phyloP scores from a whole-genome alignment of 1,140 invertebrate species.

The Atta cephalotes region DNA sequence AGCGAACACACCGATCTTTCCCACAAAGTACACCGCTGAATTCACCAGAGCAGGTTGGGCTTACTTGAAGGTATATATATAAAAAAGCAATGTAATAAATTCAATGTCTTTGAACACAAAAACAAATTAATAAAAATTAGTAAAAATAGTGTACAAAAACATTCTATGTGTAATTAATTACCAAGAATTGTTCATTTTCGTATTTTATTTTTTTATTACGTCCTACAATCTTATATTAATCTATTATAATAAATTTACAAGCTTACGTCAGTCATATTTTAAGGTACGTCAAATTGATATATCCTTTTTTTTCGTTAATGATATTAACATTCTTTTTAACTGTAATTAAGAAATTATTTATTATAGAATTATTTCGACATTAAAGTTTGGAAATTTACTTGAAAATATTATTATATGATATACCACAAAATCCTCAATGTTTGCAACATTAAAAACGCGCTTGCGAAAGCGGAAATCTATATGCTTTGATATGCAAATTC shows the following conservation, averaged over 20 bases:
- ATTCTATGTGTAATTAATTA: not conserved
- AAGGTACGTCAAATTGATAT: slow-evolving; percentile 27
- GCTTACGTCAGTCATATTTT: slow-evolving; percentile 4
- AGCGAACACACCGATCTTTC: slow-evolving; percentile 88
- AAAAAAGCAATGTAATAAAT: not conserved
- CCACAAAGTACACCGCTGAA: slow-evolving; percentile 87
- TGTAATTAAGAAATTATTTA: slow-evolving; percentile 1
- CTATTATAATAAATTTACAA: slow-evolving; percentile 33
- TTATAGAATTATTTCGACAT: not conserved
- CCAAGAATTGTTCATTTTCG: not conserved
- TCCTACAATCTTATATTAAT: slow-evolving; percentile 21
- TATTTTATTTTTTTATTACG: not conserved
- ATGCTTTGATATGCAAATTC: slow-evolving; percentile 44
- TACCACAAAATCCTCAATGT: not conserved
- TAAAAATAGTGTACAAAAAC: not conserved
- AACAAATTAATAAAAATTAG: slow-evolving; percentile 8
- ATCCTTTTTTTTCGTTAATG: not conserved
- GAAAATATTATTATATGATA: not conserved
- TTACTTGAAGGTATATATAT: slow-evolving; percentile 88
- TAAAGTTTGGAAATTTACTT: slow-evolving; percentile 3
- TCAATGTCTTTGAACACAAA: not conserved
- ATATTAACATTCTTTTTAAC: not conserved
- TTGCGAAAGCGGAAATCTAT: slow-evolving; percentile 31
- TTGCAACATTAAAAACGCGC: not conserved
- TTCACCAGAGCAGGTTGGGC: slow-evolving; percentile 89